Evolutionary conservation across 2,888 invertebrate genomes (phyloP).

Genomic region (Ashinkailepas kermadecensis): DNA sequence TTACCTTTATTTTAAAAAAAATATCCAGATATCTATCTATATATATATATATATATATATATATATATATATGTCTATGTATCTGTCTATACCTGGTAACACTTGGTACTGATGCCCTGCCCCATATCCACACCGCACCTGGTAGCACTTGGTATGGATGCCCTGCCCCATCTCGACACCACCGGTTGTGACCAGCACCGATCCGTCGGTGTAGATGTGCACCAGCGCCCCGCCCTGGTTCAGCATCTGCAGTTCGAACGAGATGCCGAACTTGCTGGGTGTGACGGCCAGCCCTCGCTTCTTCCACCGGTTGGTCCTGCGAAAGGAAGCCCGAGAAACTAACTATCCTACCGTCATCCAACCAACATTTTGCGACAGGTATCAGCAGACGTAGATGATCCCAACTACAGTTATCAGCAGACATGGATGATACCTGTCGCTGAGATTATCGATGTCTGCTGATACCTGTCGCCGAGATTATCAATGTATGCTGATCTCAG

Average conservation of each 20-base stretch:
- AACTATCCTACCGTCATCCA: too few relatives aligned
- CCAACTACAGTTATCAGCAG: too few relatives aligned
- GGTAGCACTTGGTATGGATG: constrained; percentile 89
- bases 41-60: too few relatives aligned
- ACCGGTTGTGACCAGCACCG: constrained; percentile 71
- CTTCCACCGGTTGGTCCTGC: constrained; percentile 66
- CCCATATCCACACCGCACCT: constrained; percentile 91
- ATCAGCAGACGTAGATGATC: too few relatives aligned
- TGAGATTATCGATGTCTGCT: too few relatives aligned
- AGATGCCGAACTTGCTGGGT: constrained; percentile 77
- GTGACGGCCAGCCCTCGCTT: constrained; percentile 76
- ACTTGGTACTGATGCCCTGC: constrained; percentile 91
- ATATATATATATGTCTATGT: too few relatives aligned
- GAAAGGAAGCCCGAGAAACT: neutral
- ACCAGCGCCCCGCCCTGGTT: constrained; percentile 84
- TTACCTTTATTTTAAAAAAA: too few relatives aligned
- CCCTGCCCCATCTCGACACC: constrained; percentile 99
- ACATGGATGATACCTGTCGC: too few relatives aligned
- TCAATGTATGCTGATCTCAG: too few relatives aligned
- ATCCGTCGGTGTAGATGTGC: constrained; percentile 67
- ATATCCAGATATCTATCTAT: too few relatives aligned
- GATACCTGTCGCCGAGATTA: too few relatives aligned
- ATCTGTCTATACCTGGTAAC: constrained; percentile 57
- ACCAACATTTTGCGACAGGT: too few relatives aligned
- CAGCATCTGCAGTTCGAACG: constrained; percentile 64